These are phyloP conservation scores for Stegana nigrithorax DNA, from an alignment of 2,888 invertebrate genomes.

Conservation along the genomic window DNA sequence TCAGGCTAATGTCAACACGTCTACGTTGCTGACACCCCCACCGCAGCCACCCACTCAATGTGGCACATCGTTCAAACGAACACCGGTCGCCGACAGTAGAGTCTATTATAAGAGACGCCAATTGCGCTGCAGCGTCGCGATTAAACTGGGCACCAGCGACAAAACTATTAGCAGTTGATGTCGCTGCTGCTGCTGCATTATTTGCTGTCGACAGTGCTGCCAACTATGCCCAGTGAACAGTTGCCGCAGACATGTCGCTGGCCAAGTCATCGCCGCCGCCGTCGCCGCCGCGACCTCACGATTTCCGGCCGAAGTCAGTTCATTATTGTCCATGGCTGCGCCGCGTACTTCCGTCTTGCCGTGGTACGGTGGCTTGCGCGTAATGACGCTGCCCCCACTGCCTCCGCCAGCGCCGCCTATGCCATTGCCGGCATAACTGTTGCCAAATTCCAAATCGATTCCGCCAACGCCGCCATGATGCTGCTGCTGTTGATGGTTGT, in stretches of 20 bases:
- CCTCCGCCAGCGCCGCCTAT: conserved; percentile 19
- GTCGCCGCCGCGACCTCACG: conserved; percentile 27
- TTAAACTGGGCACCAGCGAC: conserved; percentile 56
- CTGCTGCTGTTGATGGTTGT: conserved; percentile 38
- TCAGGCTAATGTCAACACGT: too few relatives aligned
- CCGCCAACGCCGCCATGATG: conserved; percentile 16
- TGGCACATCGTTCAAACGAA: too few relatives aligned
- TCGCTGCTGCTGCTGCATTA: conserved; percentile 32
- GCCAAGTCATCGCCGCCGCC: conserved; percentile 36
- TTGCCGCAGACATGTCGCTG: conserved; percentile 10
- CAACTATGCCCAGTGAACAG: background rate
- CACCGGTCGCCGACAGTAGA: conserved; percentile 19
- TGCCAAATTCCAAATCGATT: too few relatives aligned
- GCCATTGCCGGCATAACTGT: conserved; percentile 20
- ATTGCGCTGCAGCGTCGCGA: conserved; percentile 42
- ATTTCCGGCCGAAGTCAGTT: conserved; percentile 52
- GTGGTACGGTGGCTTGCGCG: conserved; percentile 65
- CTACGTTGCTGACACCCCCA: too few relatives aligned
- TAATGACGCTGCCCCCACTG: conserved; percentile 45
- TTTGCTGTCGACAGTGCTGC: conserved; percentile 27
- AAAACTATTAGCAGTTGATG: conserved; percentile 56
- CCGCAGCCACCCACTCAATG: too few relatives aligned
- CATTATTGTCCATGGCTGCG: conserved; percentile 63
- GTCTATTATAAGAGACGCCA: conserved; percentile 64
- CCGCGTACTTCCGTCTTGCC: conserved; percentile 58